phyloP scores from a whole-genome alignment of 2,113 vertebrate genomes.

The Collichthys lucidus region DNA sequence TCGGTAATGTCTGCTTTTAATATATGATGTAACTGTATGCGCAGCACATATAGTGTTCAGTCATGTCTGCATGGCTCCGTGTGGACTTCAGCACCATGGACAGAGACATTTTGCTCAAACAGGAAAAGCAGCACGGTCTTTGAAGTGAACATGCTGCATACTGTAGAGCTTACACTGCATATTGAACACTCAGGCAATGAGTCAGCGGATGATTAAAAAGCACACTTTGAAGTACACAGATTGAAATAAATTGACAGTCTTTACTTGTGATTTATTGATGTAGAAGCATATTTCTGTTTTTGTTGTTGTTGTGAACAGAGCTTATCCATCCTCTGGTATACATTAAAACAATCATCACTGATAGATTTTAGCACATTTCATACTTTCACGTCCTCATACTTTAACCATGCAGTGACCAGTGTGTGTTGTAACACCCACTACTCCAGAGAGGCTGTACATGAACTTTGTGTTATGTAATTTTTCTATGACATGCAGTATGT shows the following conservation, averaged over 20 bases:
- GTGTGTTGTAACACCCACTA: not conserved
- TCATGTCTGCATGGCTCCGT: not conserved
- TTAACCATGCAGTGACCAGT: too few relatives aligned
- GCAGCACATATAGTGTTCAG: not conserved
- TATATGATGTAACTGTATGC: not conserved
- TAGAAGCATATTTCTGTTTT: not conserved
- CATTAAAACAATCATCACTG: not conserved
- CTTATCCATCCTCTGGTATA: too few relatives aligned
- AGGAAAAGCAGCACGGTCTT: not conserved
- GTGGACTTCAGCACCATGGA: constrained; percentile 56
- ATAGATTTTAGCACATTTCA: not conserved
- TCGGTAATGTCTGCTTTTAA: constrained; percentile 1
- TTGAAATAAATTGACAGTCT: not conserved
- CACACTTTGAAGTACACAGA: not conserved
- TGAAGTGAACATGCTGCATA: not conserved
- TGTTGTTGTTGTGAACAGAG: not conserved
- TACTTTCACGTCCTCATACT: not conserved
- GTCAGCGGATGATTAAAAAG: not conserved
- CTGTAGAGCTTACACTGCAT: not conserved
- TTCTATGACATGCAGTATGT: not conserved
- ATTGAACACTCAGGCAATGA: not conserved
- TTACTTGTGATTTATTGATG: not conserved
- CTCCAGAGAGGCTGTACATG: not conserved
- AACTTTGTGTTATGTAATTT: not conserved
- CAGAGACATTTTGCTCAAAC: constrained; percentile 24